These are phyloP conservation scores for Ariolimax columbianus DNA, from an alignment of 2,888 invertebrate genomes.

Conservation along the genomic window DNA sequence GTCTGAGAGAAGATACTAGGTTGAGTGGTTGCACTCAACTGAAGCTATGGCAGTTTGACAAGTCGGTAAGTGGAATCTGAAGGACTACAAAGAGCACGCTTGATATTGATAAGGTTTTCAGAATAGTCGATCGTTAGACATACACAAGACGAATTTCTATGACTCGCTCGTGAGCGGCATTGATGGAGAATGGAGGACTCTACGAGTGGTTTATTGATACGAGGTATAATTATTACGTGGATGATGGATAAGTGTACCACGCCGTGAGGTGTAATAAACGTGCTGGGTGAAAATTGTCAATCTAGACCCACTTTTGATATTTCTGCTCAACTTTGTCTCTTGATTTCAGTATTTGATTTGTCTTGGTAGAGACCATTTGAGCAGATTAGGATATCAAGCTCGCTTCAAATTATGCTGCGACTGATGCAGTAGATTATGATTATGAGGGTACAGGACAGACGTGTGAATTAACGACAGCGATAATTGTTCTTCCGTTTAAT, in stretches of 20 bases:
- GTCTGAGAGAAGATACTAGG: neutral
- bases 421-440: neutral
- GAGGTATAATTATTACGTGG: constrained; percentile 1
- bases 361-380: neutral
- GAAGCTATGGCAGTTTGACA: neutral
- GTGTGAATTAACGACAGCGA: neutral
- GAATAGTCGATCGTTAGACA: neutral
- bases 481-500: neutral
- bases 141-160: constrained; percentile 10
- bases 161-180: neutral
- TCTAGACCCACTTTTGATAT: constrained; percentile 1
- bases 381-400: neutral
- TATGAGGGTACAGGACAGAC: neutral
- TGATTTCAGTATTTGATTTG: neutral
- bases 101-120: constrained; percentile 39
- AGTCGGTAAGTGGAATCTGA: constrained; percentile 9
- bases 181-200: neutral
- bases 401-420: neutral
- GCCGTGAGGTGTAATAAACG: neutral
- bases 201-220: constrained; percentile 22
- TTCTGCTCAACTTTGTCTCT: neutral
- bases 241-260: neutral
- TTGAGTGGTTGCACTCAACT: neutral
- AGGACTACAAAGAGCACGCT: neutral
- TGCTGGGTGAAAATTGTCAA: neutral